Percentiles rank a stretch among this genome's conserved stretches.
Evolutionary conservation across 2,797 vertebrate genomes (phyloP).

Genomic region (Helostoma temminkii): DNA sequence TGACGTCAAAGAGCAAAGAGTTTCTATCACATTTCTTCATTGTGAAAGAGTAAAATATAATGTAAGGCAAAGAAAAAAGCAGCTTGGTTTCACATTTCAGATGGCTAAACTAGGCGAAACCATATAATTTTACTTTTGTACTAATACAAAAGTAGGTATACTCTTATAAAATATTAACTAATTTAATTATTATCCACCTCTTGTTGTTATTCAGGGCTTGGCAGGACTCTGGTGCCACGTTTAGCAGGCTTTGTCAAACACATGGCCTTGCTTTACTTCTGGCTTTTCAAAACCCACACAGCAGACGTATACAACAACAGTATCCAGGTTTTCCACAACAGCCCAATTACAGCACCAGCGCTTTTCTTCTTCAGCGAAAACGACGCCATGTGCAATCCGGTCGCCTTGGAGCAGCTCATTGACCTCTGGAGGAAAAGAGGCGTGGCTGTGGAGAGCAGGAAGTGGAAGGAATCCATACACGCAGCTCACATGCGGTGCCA

Average conservation of each 20-base stretch:
- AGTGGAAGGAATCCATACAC: slow-evolving; percentile 80
- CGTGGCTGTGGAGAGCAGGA: slow-evolving; percentile 69
- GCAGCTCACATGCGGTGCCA: slow-evolving; percentile 79
- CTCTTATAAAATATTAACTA: not conserved
- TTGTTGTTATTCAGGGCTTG: slow-evolving; percentile 73
- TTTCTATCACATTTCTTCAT: too few species aligned
- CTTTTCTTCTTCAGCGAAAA: slow-evolving; percentile 83
- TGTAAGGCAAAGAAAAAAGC: too few species aligned
- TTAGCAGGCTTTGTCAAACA: slow-evolving; percentile 62
- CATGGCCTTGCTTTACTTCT: slow-evolving; percentile 74
- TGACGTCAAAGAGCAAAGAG: too few species aligned
- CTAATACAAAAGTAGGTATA: too few species aligned
- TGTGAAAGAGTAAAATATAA: too few species aligned
- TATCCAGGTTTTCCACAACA: slow-evolving; percentile 70
- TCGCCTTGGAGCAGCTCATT: slow-evolving; percentile 57
- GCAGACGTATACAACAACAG: slow-evolving; percentile 54
- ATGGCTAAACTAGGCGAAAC: too few species aligned
- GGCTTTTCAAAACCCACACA: slow-evolving; percentile 72
- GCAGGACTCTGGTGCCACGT: slow-evolving; percentile 66
- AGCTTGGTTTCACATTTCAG: too few species aligned
- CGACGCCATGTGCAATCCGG: slow-evolving; percentile 72
- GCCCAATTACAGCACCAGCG: slow-evolving; percentile 58
- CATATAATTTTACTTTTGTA: too few species aligned
- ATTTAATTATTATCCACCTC: not conserved
- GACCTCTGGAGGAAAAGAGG: slow-evolving; percentile 69